These are phyloP conservation scores for Spinibarbus caldwelli DNA, from an alignment of 2,797 vertebrate species.

Conservation along the genomic window DNA sequence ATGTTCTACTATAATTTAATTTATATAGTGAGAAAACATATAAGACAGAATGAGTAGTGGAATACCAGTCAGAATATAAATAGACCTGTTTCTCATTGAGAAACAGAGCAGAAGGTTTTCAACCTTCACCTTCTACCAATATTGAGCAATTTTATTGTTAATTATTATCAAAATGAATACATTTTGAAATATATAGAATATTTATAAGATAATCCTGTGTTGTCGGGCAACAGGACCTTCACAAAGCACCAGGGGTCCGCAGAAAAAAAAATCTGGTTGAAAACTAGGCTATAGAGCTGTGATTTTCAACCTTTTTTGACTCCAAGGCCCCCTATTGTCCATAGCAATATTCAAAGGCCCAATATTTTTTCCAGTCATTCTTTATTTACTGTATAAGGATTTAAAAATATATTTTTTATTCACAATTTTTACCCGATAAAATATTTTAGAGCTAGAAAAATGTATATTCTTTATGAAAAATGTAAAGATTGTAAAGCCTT, in stretches of 20 bases:
- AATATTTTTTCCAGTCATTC: no score
- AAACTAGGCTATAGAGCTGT: not conserved
- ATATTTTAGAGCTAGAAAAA: not conserved
- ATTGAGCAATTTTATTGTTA: not conserved
- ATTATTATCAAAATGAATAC: not conserved
- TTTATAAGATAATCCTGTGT: not conserved
- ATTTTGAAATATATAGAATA: slow-evolving; percentile 4
- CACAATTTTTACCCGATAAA: no score
- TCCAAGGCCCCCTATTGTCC: not conserved
- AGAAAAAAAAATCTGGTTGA: not conserved
- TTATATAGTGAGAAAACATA: not conserved
- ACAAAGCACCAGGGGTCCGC: not conserved
- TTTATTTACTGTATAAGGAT: not conserved
- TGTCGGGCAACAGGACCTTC: no score
- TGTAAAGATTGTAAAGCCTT: no score
- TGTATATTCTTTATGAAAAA: not conserved
- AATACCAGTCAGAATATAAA: not conserved
- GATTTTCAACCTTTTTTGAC: not conserved
- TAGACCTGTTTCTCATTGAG: not conserved
- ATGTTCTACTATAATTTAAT: not conserved
- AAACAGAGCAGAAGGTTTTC: not conserved
- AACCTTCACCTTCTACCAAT: not conserved
- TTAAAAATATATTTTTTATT: not conserved
- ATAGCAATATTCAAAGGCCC: not conserved
- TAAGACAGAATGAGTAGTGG: not conserved